Conservation (phyloP, 2,113 vertebrate genomes). For the Spilogale gracilis region DNA sequence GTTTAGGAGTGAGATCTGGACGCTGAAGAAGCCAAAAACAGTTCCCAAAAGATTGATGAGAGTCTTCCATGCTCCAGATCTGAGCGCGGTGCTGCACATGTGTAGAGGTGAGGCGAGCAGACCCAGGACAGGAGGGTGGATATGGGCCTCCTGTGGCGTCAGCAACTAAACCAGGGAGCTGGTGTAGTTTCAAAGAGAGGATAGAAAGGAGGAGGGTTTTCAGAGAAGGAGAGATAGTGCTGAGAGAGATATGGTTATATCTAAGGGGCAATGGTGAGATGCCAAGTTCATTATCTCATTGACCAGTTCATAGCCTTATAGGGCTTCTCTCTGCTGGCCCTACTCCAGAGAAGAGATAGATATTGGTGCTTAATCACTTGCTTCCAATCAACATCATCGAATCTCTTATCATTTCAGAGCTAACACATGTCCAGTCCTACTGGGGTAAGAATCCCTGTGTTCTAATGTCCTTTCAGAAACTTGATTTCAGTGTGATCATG, state of each 20-base stretch:
- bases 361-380: background rate
- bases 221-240: background rate
- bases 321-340: background rate
- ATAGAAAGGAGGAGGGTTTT: background rate
- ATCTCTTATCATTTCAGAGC: constrained; percentile 76
- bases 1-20: constrained; percentile 69
- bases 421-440: constrained; percentile 58
- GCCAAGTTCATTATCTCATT: background rate
- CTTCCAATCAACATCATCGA: constrained; percentile 12
- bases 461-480: background rate
- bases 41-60: constrained; percentile 34
- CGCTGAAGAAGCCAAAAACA: constrained; percentile 57
- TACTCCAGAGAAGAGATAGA: background rate
- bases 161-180: background rate
- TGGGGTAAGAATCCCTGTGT: constrained; percentile 75
- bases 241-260: background rate
- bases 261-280: background rate
- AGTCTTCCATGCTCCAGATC: constrained; percentile 32
- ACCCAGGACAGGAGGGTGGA: background rate
- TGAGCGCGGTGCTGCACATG: constrained; percentile 15
- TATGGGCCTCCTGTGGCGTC: background rate
- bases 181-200: background rate
- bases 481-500: background rate
- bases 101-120: constrained; percentile 56
- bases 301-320: background rate